Base-by-base conservation (phyloP, 2,888 invertebrate species). In the Achlya flavicornis region DNA sequence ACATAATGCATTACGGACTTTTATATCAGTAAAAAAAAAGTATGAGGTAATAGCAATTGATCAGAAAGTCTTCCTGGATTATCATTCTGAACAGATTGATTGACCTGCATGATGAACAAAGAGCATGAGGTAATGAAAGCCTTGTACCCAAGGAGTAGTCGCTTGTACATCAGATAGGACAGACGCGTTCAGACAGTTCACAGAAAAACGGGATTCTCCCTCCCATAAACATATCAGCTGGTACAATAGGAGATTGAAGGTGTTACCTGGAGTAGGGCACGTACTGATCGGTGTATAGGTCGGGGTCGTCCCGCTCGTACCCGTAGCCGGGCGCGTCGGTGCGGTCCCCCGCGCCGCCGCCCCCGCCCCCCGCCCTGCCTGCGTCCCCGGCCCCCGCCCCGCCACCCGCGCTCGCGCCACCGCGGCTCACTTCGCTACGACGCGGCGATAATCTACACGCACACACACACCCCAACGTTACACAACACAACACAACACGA, bases 241-340 rank as follows among this genome's bases (percentile, higher is more conserved):
- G n/a, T n/a, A n/a, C n/a, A n/a, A n/a, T n/a, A n/a, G n/a, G n/a
- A n/a, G n/a, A 59, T 48, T 7, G 6, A 59, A 10, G 59, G 57
- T 32, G 57, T 33, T 81, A 91, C 88, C 92, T 88, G 64, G 89
- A 77, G 64, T 88, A 94, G 0, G 93, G 87, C 19, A 88, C 81
- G 75, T 88, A 93, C 77, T 92, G 93, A 8, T 93, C 93, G 43
- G 86, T 87, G 77, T 92, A 93, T 26, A 90, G 75, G 72, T 93
- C 93, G 6, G 88, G 79, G 66, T 93, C 93, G 66, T 93, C 92
- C 19, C 91, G 81, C 48, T 91, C 91, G 76, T 87, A 89, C 48
- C 74, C 75, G 70, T 78, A 81, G 60, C 71, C 73, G 67, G 71
- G 58, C 62, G 70, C 70, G 62, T 53, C 48, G 19, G 48, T 7